phyloP scores from a whole-genome alignment of 2,113 vertebrate genomes.

The Amblyopsis rosae region DNA sequence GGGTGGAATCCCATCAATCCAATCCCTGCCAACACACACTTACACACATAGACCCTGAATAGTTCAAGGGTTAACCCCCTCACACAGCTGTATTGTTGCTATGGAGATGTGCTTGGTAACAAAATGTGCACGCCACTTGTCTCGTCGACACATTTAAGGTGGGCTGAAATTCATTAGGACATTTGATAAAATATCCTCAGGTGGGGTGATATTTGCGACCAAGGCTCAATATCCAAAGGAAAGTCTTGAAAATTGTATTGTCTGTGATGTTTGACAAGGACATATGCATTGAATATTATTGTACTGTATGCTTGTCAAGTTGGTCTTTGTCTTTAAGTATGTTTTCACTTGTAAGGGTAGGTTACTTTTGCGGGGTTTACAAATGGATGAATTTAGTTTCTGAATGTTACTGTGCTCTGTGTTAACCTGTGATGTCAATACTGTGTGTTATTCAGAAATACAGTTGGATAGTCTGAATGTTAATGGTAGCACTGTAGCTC shows the following conservation, averaged over 20 bases:
- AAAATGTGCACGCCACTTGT: conserved; percentile 25
- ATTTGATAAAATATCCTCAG: no score
- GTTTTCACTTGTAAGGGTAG: no score
- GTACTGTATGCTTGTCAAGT: not conserved
- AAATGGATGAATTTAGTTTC: no score
- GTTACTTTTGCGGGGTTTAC: no score
- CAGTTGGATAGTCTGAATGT: not conserved
- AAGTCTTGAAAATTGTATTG: no score
- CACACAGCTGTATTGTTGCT: conserved; percentile 58
- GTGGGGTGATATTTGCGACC: no score
- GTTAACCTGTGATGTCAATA: no score
- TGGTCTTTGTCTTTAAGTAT: not conserved
- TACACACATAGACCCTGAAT: conserved; percentile 32
- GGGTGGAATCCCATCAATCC: conserved; percentile 55
- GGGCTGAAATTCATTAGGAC: not conserved
- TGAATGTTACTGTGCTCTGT: no score
- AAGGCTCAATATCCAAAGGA: no score
- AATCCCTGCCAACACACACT: conserved; percentile 34
- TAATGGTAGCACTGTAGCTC: not conserved
- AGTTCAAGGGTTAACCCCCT: conserved; percentile 69
- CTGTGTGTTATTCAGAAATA: not conserved
- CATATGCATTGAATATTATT: not conserved
- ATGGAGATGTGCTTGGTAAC: conserved; percentile 70
- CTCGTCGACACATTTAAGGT: conserved; percentile 25
- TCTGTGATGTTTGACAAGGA: no score